Evolutionary conservation across 2,113 vertebrate genomes (phyloP), one percentile per base, ranked within the genome.

Genomic region (Nestor notabilis): DNA sequence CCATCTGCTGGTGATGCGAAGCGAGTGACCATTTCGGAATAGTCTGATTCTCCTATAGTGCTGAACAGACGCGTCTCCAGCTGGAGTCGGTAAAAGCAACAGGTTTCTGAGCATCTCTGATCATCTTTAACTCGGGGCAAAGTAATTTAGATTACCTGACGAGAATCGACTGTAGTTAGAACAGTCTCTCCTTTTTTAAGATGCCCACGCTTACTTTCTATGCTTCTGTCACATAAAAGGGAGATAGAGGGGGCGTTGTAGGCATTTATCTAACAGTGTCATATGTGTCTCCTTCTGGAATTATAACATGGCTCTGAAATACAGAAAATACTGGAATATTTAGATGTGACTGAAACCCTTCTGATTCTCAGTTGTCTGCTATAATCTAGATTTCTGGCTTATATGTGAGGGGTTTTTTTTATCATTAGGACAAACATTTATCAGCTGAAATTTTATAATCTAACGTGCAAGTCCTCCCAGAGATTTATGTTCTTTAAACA

Each of bases 1-100:
- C 95, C 95, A 92, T 89, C 96, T 97, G 85, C 95, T 92, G 97
- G 97, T 33, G 64, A 23, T 68, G 61, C 39, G 33, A 47, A 83
- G 90, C 21, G 55, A 87, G 12, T 7, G 53, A 78, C 35, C 39
- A 1, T 47, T 66, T 47, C 31, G 4, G 18, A 83, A 44, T 31
- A 5, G 4, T 33, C 9, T 9, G 2, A 2, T 55, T 50, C 33
- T 53, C 13, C 49, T 56, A 18, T 27, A 10, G 21, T 12, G 53
- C 37, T 70, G 47, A 65, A 4, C 13, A 39, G 16, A 14, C 2
- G 1, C 4, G 10, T 44, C 27, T 71, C 18, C 70, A 63, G 31
- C 15, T 88, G 49, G 37, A 63, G 58, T 6, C 8, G 16, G 24
- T 20, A 35, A 61, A 91, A 60, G 13, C 56, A 72, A 8, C 44